phyloP scores from a whole-genome alignment of 2,888 invertebrate species.

The Ophioninae sp. region DNA sequence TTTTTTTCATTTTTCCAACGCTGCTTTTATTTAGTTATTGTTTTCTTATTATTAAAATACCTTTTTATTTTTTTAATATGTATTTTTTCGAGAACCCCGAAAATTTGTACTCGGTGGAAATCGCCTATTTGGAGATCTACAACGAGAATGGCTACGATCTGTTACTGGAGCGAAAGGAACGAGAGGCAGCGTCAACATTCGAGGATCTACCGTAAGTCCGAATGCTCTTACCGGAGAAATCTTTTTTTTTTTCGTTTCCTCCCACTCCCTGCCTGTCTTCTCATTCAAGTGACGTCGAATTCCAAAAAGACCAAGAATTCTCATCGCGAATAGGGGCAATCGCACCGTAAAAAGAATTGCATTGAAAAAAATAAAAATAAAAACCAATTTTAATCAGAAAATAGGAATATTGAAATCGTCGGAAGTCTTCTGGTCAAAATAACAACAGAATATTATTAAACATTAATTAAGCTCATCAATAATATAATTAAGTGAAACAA shows the following conservation, averaged over 20 bases:
- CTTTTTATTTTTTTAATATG: neutral
- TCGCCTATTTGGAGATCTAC: constrained; percentile 83
- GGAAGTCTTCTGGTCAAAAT: constrained; percentile 9
- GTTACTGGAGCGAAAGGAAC: constrained; percentile 79
- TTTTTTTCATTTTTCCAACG: too few species aligned
- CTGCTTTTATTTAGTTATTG: too few species aligned
- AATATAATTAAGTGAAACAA: too few species aligned
- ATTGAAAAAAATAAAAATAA: constrained; percentile 38
- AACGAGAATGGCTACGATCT: constrained; percentile 83
- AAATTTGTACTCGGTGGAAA: constrained; percentile 78
- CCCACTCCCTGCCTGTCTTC: constrained; percentile 1
- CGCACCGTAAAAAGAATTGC: constrained; percentile 64
- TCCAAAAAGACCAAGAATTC: constrained; percentile 9
- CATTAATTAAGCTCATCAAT: too few species aligned
- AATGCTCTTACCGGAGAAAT: constrained; percentile 23
- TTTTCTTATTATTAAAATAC: neutral
- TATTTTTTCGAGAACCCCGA: constrained; percentile 72
- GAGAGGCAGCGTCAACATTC: constrained; percentile 72
- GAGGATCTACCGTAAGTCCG: constrained; percentile 82
- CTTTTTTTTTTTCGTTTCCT: constrained; percentile 13
- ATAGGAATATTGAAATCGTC: constrained; percentile 50
- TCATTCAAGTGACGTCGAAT: constrained; percentile 24
- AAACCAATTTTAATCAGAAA: constrained; percentile 48
- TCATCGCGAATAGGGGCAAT: constrained; percentile 35
- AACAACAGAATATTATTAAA: too few species aligned